phyloP scores from a whole-genome alignment of 2,797 vertebrate species.

The Craterocephalus amniculus region DNA sequence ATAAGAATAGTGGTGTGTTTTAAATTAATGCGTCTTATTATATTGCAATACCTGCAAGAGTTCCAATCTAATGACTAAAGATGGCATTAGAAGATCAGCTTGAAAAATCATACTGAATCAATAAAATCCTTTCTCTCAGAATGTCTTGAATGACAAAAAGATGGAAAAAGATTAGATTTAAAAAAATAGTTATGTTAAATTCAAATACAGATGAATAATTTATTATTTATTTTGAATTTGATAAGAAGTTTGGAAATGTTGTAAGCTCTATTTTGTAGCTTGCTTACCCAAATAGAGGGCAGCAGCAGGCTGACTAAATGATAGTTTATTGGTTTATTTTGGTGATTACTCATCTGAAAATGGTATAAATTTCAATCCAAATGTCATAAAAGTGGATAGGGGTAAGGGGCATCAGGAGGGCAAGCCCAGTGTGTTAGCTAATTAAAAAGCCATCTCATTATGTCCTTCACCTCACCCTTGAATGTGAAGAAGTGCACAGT shows the following conservation, averaged over 20 bases:
- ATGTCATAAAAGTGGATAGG: conserved; percentile 74
- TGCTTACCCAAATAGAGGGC: conserved; percentile 60
- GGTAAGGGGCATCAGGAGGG: conserved; percentile 69
- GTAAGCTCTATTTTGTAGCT: conserved; percentile 58
- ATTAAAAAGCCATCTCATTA: conserved; percentile 83
- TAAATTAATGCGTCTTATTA: conserved; percentile 70
- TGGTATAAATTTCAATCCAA: conserved; percentile 81
- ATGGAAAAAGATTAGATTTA: conserved; percentile 24
- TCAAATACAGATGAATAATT: conserved; percentile 18
- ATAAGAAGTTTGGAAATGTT: conserved; percentile 49
- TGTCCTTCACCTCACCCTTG: conserved; percentile 78
- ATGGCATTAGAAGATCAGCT: conserved; percentile 26
- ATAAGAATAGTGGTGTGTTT: conserved; percentile 72
- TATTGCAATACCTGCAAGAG: conserved; percentile 53
- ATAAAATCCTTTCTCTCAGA: not conserved
- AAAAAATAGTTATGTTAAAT: not conserved
- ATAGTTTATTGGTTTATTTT: conserved; percentile 75
- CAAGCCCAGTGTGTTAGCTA: conserved; percentile 74
- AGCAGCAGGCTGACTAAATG: conserved; percentile 71
- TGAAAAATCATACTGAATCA: not conserved
- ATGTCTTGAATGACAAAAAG: conserved; percentile 19
- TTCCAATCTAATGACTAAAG: conserved; percentile 57
- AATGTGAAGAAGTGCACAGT: conserved; percentile 43
- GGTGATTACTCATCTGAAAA: conserved; percentile 79
- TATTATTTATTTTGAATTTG: conserved; percentile 47